Evolutionary conservation across 2,797 vertebrate species (phyloP), one percentile per base, ranked within the genome.

Genomic region (Xiphorhynchus erythropygius): DNA sequence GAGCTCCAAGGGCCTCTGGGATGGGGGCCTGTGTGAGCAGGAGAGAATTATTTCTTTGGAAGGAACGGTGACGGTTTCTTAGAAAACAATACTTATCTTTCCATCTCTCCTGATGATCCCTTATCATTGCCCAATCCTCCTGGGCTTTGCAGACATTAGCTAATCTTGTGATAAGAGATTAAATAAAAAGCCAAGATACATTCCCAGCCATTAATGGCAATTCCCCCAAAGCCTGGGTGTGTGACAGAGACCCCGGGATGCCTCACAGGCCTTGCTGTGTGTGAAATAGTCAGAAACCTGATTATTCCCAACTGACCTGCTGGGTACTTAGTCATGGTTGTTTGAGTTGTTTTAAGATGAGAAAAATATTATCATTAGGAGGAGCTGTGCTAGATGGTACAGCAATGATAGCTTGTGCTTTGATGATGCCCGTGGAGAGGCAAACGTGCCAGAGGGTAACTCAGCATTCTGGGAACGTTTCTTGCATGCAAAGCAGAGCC

Each of bases 141-240:
- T 8, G 87, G 87, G 94, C 39, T 73, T 83, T 4, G 1, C 57
- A 96, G 93, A 73, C 89, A 63, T 88, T 59, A 91, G 87, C 91
- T 96, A 84, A 95, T 86, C 87, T 76, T 91, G 76, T 83, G 96
- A 93, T 86, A 92, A 94, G 84, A 94, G 92, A 96, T 89, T 73
- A 94, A 88, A 73, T 86, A 82, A 52, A 79, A 91, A 96, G 76
- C 78, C 92, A 91, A 88, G 89, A 33, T 86, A 71, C 27, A 0
- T 89, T 77, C 57, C 65, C 87, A 87, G 65, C 50, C 79, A 5
- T 59, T 50, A 69, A 76, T 41, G 57, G 76, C 33, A 76, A 70
- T 55, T 93, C 78, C 74, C 83, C 80, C 80, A 14, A 47, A 89
- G 80, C 42, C 82, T 14, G 56, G 17, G 57, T 10, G 41, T 33